Conservation (phyloP, 2,113 vertebrate genomes). For the Vulpes vulpes region DNA sequence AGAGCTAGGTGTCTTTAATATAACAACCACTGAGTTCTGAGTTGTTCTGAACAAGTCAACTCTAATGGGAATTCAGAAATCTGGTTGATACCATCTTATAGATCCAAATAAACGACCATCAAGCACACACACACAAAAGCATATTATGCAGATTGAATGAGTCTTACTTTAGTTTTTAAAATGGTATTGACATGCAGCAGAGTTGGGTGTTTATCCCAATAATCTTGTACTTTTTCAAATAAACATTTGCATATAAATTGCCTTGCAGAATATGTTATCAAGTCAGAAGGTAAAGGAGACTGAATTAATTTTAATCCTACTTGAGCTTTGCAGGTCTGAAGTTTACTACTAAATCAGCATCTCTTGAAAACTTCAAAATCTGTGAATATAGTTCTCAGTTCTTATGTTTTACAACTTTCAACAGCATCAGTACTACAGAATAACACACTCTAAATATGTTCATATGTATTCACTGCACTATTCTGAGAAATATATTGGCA, state of each 20-base stretch:
- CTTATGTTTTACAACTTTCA: constrained; percentile 45
- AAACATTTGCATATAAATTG: constrained; percentile 86
- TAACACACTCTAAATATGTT: constrained; percentile 38
- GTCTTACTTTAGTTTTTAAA: constrained; percentile 63
- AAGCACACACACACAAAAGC: constrained; percentile 10
- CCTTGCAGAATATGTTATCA: constrained; percentile 77
- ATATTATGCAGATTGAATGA: constrained; percentile 46
- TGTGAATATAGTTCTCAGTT: constrained; percentile 54
- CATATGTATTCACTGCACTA: neutral
- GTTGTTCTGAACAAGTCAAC: constrained; percentile 40
- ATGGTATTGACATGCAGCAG: constrained; percentile 8
- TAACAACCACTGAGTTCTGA: neutral
- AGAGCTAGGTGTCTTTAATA: constrained; percentile 27
- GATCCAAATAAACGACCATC: neutral
- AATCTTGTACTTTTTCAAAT: constrained; percentile 76
- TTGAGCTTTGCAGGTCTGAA: constrained; percentile 53
- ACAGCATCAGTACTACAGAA: neutral
- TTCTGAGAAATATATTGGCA: neutral
- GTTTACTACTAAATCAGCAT: constrained; percentile 66
- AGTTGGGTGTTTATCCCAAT: constrained; percentile 70
- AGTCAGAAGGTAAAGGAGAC: constrained; percentile 57
- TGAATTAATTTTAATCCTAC: constrained; percentile 80
- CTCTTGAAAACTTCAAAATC: constrained; percentile 60
- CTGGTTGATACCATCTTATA: neutral
- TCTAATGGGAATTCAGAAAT: constrained; percentile 51